Conservation (phyloP, 2,797 vertebrate genomes). For the Fringilla coelebs region DNA sequence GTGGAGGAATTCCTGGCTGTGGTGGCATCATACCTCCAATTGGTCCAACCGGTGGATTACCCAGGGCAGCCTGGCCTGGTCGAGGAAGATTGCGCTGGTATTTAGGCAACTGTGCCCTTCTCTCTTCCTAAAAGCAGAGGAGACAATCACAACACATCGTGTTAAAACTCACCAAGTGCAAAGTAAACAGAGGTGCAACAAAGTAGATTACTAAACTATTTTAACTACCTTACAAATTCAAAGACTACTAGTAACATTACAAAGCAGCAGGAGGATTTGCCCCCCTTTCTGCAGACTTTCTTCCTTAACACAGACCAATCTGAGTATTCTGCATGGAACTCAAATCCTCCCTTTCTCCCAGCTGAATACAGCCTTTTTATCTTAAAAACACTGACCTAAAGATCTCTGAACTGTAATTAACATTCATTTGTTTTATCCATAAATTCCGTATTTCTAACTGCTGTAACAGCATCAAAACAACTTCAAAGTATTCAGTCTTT, state of each 20-base stretch:
- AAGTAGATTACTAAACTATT: not conserved
- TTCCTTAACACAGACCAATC: not conserved
- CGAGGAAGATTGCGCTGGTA: slow-evolving; percentile 93
- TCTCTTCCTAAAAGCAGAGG: slow-evolving; percentile 86
- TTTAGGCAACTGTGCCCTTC: slow-evolving; percentile 92
- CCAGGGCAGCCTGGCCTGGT: slow-evolving; percentile 85
- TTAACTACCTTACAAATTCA: not conserved
- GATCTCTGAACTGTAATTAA: not conserved
- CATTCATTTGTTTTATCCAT: not conserved
- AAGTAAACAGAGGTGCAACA: not conserved
- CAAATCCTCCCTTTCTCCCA: not conserved
- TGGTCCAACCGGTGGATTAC: slow-evolving; percentile 86
- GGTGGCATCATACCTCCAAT: slow-evolving; percentile 91
- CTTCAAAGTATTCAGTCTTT: not conserved
- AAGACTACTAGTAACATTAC: not conserved
- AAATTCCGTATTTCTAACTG: not conserved
- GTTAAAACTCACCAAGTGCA: not conserved
- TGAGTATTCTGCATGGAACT: not conserved
- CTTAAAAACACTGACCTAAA: not conserved
- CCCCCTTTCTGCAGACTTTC: not conserved
- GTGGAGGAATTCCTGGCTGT: slow-evolving; percentile 91
- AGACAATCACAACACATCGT: not conserved
- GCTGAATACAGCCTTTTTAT: not conserved
- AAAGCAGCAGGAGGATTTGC: not conserved
- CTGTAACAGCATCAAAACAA: not conserved